Base-by-base conservation (phyloP, 2,113 vertebrate species). In the Mugil cephalus region DNA sequence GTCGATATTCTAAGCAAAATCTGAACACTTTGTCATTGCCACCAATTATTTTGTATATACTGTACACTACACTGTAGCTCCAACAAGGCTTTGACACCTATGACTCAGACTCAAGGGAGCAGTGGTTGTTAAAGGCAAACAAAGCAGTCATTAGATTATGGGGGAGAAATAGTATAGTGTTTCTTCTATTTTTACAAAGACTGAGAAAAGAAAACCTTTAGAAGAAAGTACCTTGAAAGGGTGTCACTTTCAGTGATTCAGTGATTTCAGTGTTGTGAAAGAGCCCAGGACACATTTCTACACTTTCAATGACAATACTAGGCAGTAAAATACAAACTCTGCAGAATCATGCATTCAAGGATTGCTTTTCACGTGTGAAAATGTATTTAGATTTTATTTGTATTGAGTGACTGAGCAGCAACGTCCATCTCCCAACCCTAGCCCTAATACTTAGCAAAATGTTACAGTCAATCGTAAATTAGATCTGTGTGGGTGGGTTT, bases 401-500 rank as follows among this genome's bases (percentile, higher is more conserved):
- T 30, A 30, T 30, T 5, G 5, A 30, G 24, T 30, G 5, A 30
- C 24, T 30, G 5, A 3, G 24, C 24, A 30, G 24, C 5, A 30
- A 30, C 5, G 24, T 2, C 24, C 5, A 30, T 30, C n/a, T n/a
- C n/a, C n/a, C n/a, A 30, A 30, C 24, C 24, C 24, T 5, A n/a
- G n/a, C n/a, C n/a, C n/a, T n/a, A n/a, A n/a, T n/a, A n/a, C n/a
- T n/a, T n/a, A n/a, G n/a, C n/a, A n/a, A n/a, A 30, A 30, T 30
- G 24, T 2, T 30, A 2, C 5, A 30, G 2, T 30, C 24, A 30
- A 30, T 30, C 5, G 24, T 30, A 30, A 17, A 46, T 3, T 46
- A 17, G n/a, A 38, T 35, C 6, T 46, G 45, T 67, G 17, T 66
- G 42, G 51, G 21, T 73, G 53, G 19, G 69, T 78, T 82, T 50